Conservation (phyloP, 2,113 vertebrate species). For the Chrysemys picta region DNA sequence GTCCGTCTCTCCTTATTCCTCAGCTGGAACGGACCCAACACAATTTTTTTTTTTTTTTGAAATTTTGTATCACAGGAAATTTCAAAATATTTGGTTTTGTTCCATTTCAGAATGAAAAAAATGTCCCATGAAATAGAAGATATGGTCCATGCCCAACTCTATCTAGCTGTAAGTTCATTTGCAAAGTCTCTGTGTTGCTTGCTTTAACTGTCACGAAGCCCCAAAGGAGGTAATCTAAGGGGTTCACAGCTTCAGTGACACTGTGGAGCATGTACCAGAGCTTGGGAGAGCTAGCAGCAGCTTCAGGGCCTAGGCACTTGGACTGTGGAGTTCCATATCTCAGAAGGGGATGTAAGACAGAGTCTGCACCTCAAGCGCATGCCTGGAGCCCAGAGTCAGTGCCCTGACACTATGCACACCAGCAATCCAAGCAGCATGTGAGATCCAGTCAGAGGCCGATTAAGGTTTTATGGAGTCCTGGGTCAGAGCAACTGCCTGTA, state of each 20-base stretch:
- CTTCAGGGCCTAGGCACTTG: background rate
- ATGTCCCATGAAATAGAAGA: background rate
- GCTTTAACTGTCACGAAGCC: background rate
- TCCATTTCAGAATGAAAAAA: background rate
- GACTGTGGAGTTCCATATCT: background rate
- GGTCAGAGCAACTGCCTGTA: too few relatives aligned
- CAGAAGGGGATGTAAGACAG: background rate
- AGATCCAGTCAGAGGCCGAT: too few relatives aligned
- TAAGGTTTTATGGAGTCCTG: too few relatives aligned
- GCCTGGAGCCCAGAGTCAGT: too few relatives aligned
- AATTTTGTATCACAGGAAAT: background rate
- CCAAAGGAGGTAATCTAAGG: background rate
- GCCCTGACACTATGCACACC: too few relatives aligned
- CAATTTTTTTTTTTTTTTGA: too few relatives aligned
- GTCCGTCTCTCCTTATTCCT: too few relatives aligned
- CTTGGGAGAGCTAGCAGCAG: background rate
- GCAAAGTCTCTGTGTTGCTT: background rate
- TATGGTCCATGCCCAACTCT: background rate
- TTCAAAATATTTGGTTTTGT: background rate
- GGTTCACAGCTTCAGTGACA: background rate
- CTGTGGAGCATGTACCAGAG: background rate
- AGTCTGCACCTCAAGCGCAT: background rate
- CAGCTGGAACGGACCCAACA: background rate
- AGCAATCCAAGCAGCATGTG: too few relatives aligned
- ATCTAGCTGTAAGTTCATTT: background rate